Conservation (phyloP, 2,888 invertebrate species). For the Lumbricus terrestris region DNA sequence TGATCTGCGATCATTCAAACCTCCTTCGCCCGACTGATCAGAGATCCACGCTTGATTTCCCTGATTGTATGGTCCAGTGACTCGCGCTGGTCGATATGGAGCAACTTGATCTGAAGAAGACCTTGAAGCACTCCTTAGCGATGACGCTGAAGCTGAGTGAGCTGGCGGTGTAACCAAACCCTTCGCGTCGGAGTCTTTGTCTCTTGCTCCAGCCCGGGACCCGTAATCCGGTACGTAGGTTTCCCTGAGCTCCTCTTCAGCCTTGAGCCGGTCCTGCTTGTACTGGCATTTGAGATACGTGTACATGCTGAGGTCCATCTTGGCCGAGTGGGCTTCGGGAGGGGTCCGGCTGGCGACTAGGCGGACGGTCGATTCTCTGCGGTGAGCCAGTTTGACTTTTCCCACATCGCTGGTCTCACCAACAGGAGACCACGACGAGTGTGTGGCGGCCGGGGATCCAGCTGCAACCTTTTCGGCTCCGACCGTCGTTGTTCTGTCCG, state of each 20-base stretch:
- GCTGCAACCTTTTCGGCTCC: neutral
- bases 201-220: neutral
- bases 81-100: neutral
- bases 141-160: neutral
- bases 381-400: neutral
- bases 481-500: neutral
- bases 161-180: neutral
- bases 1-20: neutral
- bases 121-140: neutral
- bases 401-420: neutral
- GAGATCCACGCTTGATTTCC: neutral
- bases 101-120: neutral
- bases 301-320: slow-evolving; percentile 14
- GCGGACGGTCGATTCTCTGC: neutral
- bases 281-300: slow-evolving; percentile 6
- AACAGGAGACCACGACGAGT: neutral
- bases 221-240: neutral
- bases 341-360: neutral
- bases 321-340: neutral
- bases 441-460: neutral
- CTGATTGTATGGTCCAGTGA: neutral
- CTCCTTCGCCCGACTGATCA: neutral
- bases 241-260: neutral
- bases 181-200: neutral
- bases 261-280: neutral